phyloP scores from a whole-genome alignment of 2,113 vertebrate genomes.

The Phyllopteryx taeniolatus region DNA sequence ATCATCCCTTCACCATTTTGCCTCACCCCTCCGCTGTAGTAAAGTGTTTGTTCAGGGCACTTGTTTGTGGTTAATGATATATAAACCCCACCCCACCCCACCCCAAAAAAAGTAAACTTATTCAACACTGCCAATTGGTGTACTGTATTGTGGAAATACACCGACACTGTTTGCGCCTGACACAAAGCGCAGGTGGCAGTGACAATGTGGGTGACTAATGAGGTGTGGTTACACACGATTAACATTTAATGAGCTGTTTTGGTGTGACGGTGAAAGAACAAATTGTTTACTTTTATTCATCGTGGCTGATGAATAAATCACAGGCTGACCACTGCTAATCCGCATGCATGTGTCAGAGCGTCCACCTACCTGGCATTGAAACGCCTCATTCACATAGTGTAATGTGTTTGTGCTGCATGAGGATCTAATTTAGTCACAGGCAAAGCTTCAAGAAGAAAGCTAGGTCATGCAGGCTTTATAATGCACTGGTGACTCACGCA shows the following conservation, averaged over 20 bases:
- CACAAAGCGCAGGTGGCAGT: constrained; percentile 2
- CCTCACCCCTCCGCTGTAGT: constrained; percentile 5
- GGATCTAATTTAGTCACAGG: constrained; percentile 34
- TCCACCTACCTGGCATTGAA: constrained; percentile 34
- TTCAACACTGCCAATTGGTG: constrained; percentile 39
- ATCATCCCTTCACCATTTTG: constrained; percentile 25
- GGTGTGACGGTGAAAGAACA: constrained; percentile 28
- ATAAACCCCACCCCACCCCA: constrained; percentile 26
- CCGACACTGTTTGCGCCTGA: constrained; percentile 17
- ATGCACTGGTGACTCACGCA: constrained; percentile 41
- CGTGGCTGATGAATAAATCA: constrained; percentile 15
- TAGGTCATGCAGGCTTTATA: constrained; percentile 18
- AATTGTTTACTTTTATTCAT: constrained; percentile 32
- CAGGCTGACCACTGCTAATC: constrained; percentile 2
- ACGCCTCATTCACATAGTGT: constrained; percentile 16
- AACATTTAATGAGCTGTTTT: constrained; percentile 50
- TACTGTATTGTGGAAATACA: constrained; percentile 30
- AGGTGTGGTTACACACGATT: constrained; percentile 42
- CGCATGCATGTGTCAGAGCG: constrained; percentile 17
- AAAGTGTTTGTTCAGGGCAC: constrained; percentile 17
- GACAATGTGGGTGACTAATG: constrained; percentile 26
- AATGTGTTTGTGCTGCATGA: constrained; percentile 11
- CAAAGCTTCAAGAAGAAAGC: constrained; percentile 17
- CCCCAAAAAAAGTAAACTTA: not conserved
- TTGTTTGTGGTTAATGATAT: constrained; percentile 65